Evolutionary conservation across 2,113 vertebrate genomes (phyloP), one percentile per base, ranked within the genome.

Genomic region (Pachycephala philippinensis): DNA sequence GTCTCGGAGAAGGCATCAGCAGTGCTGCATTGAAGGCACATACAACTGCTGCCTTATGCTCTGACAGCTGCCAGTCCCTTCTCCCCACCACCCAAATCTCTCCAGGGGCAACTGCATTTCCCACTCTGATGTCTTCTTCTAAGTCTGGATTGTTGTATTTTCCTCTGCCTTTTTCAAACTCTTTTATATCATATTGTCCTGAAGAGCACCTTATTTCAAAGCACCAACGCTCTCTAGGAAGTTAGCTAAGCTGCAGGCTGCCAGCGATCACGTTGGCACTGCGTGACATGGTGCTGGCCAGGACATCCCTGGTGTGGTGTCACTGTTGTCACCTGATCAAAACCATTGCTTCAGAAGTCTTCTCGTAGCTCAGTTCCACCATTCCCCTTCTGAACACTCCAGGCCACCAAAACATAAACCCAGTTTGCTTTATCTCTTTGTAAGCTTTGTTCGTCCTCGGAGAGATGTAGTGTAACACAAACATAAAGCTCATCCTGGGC

Each of bases 201-300:
- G 81, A 68, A 66, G 64, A 93, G 12, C 20, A 50, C 44, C 54
- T 89, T 91, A 61, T 74, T 77, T 91, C 72, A 66, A 89, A 89
- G 80, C 50, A 81, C 49, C 0, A 0, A 28, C 26, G 42, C 49
- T 77, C 63, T 49, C 72, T 37, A 81, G 68, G 72, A 91, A 81
- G 60, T 56, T 22, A 57, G 26, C 47, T 61, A 45, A 78, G 52
- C 68, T 52, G 42, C 40, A 54, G 79, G 53, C 75, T 89, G 74
- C n/a, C 71, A n/a, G 37, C 2, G 0, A 23, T 65, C 28, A 5
- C 0, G 0, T 6, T 77, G 81, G 80, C 71, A 33, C 26, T 56
- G 66, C 0, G 0, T 88, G 75, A 71, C 57, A 16, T 2, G 2
- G 52, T 24, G 15, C 70, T 81, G 69, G 56, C 47, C 47, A 80